These are phyloP conservation scores for Sus cebifrons DNA, from an alignment of 2,797 vertebrate species.

Conservation along the genomic window DNA sequence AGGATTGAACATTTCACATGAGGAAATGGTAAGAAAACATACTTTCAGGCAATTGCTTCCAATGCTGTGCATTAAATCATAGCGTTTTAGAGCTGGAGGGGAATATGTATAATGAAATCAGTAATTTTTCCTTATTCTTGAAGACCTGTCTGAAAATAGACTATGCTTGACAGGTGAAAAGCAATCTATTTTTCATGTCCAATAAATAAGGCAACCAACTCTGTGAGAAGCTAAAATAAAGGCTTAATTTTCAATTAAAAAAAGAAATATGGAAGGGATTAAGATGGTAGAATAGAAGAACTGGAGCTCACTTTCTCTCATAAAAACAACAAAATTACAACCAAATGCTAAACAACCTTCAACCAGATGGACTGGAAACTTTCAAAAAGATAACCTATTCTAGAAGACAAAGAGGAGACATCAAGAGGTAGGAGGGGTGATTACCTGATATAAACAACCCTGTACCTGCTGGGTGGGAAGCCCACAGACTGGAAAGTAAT, in stretches of 20 bases:
- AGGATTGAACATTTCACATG: constrained; percentile 13
- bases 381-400: no score
- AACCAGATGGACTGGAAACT: no score
- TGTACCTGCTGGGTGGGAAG: no score
- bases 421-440: no score
- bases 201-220: not conserved
- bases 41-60: not conserved
- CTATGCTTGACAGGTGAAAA: not conserved
- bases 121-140: constrained; percentile 54
- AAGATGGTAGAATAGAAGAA: no score
- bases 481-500: no score
- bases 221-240: constrained; percentile 27
- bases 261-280: no score
- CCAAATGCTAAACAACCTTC: no score
- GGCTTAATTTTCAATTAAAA: not conserved
- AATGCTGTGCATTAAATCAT: not conserved
- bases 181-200: constrained; percentile 33
- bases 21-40: not conserved
- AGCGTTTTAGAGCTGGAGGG: not conserved
- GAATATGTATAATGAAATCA: not conserved
- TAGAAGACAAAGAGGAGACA: no score
- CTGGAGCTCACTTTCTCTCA: no score
- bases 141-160: constrained; percentile 49
- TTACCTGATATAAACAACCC: no score
- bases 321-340: no score